Evolutionary conservation across 2,113 vertebrate species (phyloP).

Genomic region (Podocnemis expansa): DNA sequence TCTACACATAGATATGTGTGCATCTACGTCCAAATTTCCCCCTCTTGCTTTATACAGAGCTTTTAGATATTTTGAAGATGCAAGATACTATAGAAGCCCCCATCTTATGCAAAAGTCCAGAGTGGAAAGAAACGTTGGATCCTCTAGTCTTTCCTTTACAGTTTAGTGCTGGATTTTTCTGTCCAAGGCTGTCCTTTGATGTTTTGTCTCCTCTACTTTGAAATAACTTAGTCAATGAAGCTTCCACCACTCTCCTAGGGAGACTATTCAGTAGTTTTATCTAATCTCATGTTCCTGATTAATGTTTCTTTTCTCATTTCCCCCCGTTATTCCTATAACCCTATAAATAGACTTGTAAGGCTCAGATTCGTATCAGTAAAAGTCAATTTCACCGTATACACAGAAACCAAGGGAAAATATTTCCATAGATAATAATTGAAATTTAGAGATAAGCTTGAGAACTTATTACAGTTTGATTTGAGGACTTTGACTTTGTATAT

Average conservation of each 20-base stretch:
- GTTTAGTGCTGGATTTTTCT: constrained; percentile 16
- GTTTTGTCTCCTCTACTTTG: constrained; percentile 48
- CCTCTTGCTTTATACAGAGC: neutral
- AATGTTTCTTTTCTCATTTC: constrained; percentile 53
- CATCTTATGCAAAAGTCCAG: constrained; percentile 35
- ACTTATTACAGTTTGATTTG: neutral
- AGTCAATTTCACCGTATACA: neutral
- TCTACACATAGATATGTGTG: rapidly evolving
- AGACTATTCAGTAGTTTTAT: neutral
- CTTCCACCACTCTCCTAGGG: constrained; percentile 14
- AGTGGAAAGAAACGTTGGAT: neutral
- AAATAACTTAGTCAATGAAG: constrained; percentile 52
- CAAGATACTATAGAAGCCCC: neutral
- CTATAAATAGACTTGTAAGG: constrained; percentile 13
- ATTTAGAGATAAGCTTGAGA: neutral
- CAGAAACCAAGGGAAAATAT: neutral
- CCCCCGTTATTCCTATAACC: neutral
- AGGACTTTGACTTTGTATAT: neutral
- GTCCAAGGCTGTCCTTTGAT: constrained; percentile 44
- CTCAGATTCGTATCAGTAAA: neutral
- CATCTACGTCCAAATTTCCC: neutral
- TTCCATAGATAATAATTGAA: neutral
- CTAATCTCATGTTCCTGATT: constrained; percentile 48
- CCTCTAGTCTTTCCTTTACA: neutral
- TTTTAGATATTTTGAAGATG: neutral